These are phyloP conservation scores for Diorhabda elongata DNA, from an alignment of 1,140 invertebrate species.

Conservation along the genomic window DNA sequence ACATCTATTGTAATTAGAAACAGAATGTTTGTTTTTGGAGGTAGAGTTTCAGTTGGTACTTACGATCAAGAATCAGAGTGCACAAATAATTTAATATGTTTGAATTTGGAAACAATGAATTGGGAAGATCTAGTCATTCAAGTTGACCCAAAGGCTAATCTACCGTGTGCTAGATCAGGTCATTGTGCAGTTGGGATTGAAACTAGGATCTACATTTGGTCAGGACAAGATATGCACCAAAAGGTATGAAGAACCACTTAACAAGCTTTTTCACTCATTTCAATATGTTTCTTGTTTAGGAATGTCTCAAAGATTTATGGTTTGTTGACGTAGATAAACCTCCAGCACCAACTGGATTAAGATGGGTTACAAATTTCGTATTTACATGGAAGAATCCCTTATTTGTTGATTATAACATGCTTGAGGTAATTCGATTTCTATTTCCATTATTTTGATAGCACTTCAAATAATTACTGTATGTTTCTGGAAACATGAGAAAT, in stretches of 20 bases:
- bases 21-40: constrained; percentile 97
- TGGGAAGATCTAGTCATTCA: constrained; percentile 92
- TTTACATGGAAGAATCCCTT: no score
- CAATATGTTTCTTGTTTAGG: constrained; percentile 81
- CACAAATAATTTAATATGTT: constrained; percentile 75
- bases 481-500: no score
- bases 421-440: no score
- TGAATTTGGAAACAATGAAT: constrained; percentile 88
- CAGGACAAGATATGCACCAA: constrained; percentile 92
- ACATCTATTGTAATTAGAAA: constrained; percentile 92
- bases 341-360: constrained; percentile 79
- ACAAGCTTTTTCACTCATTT: constrained; percentile 46
- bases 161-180: constrained; percentile 91
- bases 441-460: no score
- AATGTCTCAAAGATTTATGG: constrained; percentile 99
- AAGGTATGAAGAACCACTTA: constrained; percentile 99
- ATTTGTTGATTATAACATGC: no score
- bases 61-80: constrained; percentile 88
- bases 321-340: constrained; percentile 95
- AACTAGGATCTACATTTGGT: constrained; percentile 95
- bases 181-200: constrained; percentile 96
- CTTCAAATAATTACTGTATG: no score
- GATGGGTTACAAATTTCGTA: constrained; percentile 65
- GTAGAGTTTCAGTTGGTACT: constrained; percentile 84
- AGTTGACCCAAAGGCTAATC: constrained; percentile 73